Base-by-base conservation (phyloP, 2,888 invertebrate species). In the Chrysodeixis includens region DNA sequence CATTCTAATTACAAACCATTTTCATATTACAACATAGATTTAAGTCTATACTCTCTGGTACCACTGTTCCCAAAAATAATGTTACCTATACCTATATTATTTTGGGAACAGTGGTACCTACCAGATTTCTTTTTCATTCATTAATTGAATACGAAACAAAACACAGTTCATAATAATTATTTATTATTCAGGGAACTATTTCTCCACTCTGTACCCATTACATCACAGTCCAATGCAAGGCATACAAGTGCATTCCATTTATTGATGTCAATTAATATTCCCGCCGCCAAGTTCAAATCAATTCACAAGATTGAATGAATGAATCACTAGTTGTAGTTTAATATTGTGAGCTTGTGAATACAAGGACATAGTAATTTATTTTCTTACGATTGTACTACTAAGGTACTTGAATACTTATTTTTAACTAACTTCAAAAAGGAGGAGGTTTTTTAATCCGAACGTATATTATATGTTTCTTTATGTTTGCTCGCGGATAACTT, bases 251-350 rank as follows among this genome's bases (percentile, higher is more conserved):
- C 81, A 71, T 74, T 71, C 67, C 69, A 66, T 75, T 72, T 74
- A 74, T 67, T 76, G 72, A 72, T 67, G 74, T 65, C 74, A 77
- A 81, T 71, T 79, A 79, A 72, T 71, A 78, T 73, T 74, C 81
- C 76, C 79, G 62, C 67, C 69, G 74, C 81, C 88, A 90, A 90
- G 90, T 87, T 90, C 90, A 86, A 89, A 90, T 87, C 89, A 89
- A 90, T 91, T 86, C 85, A 71, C 72, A 75, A 79, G 82, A 86
- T 83, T 86, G 86, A 87, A 83, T 85, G 86, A 83, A 78, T 85
- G 83, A 83, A 71, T 78, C 76, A 80, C 69, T 74, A 69, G 59
- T 68, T 57, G 30, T 32, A 49, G 14, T 57, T 58, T 66, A n/a
- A 30, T 56, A 49, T 26, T 53, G 56, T 56, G 40, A 54, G 30